Evolutionary conservation across 2,888 invertebrate species (phyloP).

Genomic region (Spodoptera littoralis): DNA sequence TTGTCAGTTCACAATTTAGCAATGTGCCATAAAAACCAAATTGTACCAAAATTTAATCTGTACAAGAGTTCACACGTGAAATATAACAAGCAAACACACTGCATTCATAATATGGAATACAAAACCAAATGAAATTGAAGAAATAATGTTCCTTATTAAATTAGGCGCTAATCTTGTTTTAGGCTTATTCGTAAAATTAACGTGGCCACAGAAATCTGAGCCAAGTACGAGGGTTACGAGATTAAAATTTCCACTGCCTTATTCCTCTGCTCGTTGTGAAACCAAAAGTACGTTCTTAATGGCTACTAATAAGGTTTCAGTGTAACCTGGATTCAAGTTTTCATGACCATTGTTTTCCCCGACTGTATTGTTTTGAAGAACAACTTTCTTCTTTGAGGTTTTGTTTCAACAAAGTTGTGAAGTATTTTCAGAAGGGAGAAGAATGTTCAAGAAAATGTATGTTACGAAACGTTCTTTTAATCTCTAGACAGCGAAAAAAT

Average conservation of each 20-base stretch:
- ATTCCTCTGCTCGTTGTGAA: constrained; percentile 28
- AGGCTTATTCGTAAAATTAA: constrained; percentile 27
- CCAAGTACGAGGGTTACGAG: constrained; percentile 32
- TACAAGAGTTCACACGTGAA: no score
- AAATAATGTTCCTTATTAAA: constrained; percentile 28
- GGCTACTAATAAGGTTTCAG: constrained; percentile 32
- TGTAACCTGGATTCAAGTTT: constrained; percentile 33
- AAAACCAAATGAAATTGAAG: no score
- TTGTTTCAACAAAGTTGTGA: constrained; percentile 2
- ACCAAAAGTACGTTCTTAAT: constrained; percentile 21
- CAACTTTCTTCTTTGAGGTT: not conserved
- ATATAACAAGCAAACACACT: no score
- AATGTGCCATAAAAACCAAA: no score
- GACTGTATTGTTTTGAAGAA: constrained; percentile 11
- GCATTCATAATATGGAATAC: no score
- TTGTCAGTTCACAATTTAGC: no score
- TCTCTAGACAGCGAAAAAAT: no score
- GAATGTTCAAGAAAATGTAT: not conserved
- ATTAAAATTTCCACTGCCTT: constrained; percentile 38
- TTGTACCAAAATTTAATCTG: no score
- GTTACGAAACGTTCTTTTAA: no score
- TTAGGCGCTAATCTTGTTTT: constrained; percentile 40
- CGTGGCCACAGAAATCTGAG: constrained; percentile 48
- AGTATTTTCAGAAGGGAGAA: not conserved
- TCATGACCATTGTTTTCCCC: constrained; percentile 8